phyloP scores from a whole-genome alignment of 2,888 invertebrate species.

The Automeris io region DNA sequence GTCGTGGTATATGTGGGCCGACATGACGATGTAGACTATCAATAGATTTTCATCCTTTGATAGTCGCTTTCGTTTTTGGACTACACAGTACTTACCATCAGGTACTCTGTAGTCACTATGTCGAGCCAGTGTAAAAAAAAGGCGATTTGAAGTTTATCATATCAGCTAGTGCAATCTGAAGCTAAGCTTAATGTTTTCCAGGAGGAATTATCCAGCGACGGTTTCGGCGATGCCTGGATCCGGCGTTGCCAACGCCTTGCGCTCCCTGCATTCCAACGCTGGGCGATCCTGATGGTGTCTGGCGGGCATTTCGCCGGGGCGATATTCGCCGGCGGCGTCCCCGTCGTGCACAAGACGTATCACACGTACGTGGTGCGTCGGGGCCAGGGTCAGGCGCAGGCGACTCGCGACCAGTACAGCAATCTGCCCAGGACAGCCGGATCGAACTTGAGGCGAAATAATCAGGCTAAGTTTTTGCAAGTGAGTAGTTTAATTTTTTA shows the following conservation, averaged over 20 bases:
- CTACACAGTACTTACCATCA: too few species aligned
- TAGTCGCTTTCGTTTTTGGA: too few species aligned
- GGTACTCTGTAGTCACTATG: too few species aligned
- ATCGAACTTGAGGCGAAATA: conserved; percentile 86
- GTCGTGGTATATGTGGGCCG: too few species aligned
- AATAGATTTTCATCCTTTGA: too few species aligned
- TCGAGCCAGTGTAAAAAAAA: too few species aligned
- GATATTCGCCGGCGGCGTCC: conserved; percentile 57
- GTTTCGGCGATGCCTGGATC: conserved; percentile 60
- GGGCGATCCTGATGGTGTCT: conserved; percentile 89
- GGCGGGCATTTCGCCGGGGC: conserved; percentile 80
- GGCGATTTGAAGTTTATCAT: too few species aligned
- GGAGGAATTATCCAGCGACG: conserved; percentile 69
- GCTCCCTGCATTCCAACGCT: conserved; percentile 67
- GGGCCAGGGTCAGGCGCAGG: conserved; percentile 89
- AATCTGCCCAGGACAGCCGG: conserved; percentile 87
- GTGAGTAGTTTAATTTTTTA: conserved; percentile 47
- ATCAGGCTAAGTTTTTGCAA: conserved; percentile 84
- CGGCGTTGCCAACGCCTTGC: conserved; percentile 46
- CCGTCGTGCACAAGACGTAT: conserved; percentile 85
- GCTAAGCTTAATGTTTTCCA: too few species aligned
- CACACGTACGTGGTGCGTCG: conserved; percentile 90
- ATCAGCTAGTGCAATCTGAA: too few species aligned
- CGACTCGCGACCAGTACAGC: conserved; percentile 77
- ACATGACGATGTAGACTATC: too few species aligned